These are phyloP conservation scores for Furcula furcula DNA, from an alignment of 2,888 invertebrate genomes.

Conservation along the genomic window DNA sequence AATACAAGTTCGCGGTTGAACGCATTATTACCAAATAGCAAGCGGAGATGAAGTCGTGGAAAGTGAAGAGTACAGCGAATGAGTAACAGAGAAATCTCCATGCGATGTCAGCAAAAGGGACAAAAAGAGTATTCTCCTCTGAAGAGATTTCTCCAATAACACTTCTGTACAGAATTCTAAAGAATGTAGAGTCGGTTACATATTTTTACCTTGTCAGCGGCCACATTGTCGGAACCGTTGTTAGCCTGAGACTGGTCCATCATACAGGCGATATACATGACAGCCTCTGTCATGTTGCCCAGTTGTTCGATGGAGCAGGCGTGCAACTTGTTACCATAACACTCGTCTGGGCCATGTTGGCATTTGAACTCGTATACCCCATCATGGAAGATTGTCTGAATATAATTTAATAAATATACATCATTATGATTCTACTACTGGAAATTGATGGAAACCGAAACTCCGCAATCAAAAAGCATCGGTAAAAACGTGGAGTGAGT, in stretches of 20 bases:
- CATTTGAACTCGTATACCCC: conserved; percentile 80
- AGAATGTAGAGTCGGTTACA: too few relatives aligned
- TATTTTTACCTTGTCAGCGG: conserved; percentile 48
- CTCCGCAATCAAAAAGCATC: too few relatives aligned
- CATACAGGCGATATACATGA: conserved; percentile 86
- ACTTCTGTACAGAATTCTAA: too few relatives aligned
- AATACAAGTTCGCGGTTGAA: not conserved
- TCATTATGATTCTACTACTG: too few relatives aligned
- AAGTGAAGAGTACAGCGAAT: not conserved
- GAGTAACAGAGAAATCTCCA: too few relatives aligned
- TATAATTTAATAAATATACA: too few relatives aligned
- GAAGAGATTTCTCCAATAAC: too few relatives aligned
- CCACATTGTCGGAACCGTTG: conserved; percentile 39
- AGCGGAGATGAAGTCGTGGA: not conserved
- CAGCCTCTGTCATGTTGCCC: conserved; percentile 74
- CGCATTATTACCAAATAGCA: not conserved
- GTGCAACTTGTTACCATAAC: conserved; percentile 89
- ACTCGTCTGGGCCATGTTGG: conserved; percentile 87
- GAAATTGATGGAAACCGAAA: too few relatives aligned
- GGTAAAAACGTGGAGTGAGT: too few relatives aligned
- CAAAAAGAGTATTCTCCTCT: too few relatives aligned
- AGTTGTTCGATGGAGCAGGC: conserved; percentile 83
- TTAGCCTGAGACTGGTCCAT: conserved; percentile 56
- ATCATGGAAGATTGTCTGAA: conserved; percentile 24
- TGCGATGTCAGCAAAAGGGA: too few relatives aligned